Base-by-base conservation (phyloP, 2,797 vertebrate genomes). In the Avahi laniger region DNA sequence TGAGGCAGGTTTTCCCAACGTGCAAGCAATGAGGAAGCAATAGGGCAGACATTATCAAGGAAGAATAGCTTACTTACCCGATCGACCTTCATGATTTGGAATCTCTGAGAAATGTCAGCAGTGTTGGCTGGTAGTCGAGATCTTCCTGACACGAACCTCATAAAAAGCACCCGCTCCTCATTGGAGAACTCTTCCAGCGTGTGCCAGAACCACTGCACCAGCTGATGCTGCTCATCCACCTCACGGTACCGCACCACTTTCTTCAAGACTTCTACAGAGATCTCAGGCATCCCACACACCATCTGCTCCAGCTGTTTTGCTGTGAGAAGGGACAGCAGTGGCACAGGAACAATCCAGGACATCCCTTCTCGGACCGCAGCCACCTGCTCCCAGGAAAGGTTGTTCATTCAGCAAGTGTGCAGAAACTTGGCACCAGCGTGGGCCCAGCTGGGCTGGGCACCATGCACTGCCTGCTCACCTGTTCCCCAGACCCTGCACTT, bases 61-160 rank as follows among this genome's bases (percentile, higher is more conserved):
- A 46, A 46, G 83, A 80, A 0, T 3, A 4, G 67, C 26, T 28
- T 35, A 75, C 99, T 99, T 98, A 99, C 99, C 99, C 99, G 97
- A 98, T 99, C 99, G 96, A 99, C 99, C 98, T 99, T 99, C 99
- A 99, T 99, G 96, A 99, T 99, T 95, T 99, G 99, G 98, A 99
- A 99, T 89, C 99, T 98, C 98, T 99, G 99, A 80, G 99, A 99
- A 89, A 99, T 99, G 94, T 99, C 99, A 4, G 99, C 99, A 14
- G 99, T 99, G 98, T 99, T 99, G 73, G 99, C 99, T 1, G 99
- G 99, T 57, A 99, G 61, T 35, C 99, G 99, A 80, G 99, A 99
- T 89, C 99, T 98, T 89, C 99, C 99, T 0, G 99, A 99, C 97
- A 99, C 99, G 83, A 99, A 99, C 91, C 99, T 98, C 99, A 99